These are phyloP conservation scores for Agelas oroides DNA, from an alignment of 37 sponge, comb jelly and placozoan species.

Conservation along the genomic window DNA sequence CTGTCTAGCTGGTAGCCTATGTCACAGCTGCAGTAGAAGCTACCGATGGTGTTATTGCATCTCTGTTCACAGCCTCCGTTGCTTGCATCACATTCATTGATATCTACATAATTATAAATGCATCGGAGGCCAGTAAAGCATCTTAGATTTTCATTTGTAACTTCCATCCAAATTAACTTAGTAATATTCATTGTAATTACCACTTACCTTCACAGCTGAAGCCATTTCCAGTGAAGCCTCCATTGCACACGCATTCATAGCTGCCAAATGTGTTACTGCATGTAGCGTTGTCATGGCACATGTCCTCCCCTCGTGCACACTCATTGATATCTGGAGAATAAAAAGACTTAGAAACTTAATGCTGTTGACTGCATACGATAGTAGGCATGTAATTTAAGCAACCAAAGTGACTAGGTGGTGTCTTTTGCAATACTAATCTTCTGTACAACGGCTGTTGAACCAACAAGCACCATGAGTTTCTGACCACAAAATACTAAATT, in stretches of 20 bases:
- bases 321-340: constrained; percentile 7
- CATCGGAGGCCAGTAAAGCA: too few species aligned
- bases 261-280: constrained; percentile 24
- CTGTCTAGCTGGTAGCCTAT: constrained; percentile 19
- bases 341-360: not conserved
- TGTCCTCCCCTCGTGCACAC: not conserved
- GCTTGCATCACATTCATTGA: constrained; percentile 42
- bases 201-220: constrained; percentile 9
- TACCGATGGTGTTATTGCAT: constrained; percentile 32
- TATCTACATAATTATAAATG: constrained; percentile 11
- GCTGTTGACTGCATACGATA: not conserved
- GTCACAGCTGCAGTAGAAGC: constrained; percentile 30
- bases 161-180: too few species aligned
- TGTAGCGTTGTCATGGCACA: constrained; percentile 18
- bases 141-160: too few species aligned
- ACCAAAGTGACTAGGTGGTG: too few species aligned
- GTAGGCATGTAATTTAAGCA: not conserved
- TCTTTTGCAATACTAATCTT: too few species aligned
- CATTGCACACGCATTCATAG: constrained; percentile 21
- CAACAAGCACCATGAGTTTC: too few species aligned
- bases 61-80: constrained; percentile 58
- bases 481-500: too few species aligned
- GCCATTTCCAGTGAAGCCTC: constrained; percentile 32
- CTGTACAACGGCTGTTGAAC: too few species aligned
- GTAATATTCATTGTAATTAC: too few species aligned